Evolutionary conservation across 2,113 vertebrate genomes (phyloP).

Genomic region (Phocoena sinus): DNA sequence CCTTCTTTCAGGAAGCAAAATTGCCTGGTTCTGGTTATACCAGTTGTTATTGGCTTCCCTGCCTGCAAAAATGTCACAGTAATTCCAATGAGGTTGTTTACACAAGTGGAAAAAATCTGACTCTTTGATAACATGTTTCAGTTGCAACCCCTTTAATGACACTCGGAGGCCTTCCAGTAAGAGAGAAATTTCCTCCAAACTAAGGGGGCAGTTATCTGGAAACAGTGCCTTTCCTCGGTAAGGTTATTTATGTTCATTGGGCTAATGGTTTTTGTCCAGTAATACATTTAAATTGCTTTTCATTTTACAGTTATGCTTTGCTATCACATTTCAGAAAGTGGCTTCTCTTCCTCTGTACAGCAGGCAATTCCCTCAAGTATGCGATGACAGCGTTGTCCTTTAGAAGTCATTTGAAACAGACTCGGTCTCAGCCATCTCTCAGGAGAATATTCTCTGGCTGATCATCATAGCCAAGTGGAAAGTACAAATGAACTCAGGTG

Average conservation of each 20-base stretch:
- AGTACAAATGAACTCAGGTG: not conserved
- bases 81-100: conserved; percentile 54
- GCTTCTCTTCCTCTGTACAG: conserved; percentile 9
- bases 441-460: conserved; percentile 46
- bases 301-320: conserved; percentile 44
- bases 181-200: conserved; percentile 37
- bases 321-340: conserved; percentile 28
- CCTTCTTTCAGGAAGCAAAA: conserved; percentile 47
- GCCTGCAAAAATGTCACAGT: conserved; percentile 35
- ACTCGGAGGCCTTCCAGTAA: conserved; percentile 6
- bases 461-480: conserved; percentile 42
- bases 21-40: conserved; percentile 26
- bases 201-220: conserved; percentile 36
- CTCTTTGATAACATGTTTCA: conserved; percentile 55
- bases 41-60: conserved; percentile 39
- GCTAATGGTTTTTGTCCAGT: conserved; percentile 61
- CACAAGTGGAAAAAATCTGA: conserved; percentile 37
- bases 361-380: conserved; percentile 38
- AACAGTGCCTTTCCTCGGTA: conserved; percentile 11
- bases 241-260: conserved; percentile 58
- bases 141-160: conserved; percentile 17
- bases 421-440: conserved; percentile 40
- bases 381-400: conserved; percentile 35
- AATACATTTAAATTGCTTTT: conserved; percentile 70
- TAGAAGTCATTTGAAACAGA: conserved; percentile 52